Base-by-base conservation (phyloP, 2,113 vertebrate genomes). In the Ceuthmochares aereus region DNA sequence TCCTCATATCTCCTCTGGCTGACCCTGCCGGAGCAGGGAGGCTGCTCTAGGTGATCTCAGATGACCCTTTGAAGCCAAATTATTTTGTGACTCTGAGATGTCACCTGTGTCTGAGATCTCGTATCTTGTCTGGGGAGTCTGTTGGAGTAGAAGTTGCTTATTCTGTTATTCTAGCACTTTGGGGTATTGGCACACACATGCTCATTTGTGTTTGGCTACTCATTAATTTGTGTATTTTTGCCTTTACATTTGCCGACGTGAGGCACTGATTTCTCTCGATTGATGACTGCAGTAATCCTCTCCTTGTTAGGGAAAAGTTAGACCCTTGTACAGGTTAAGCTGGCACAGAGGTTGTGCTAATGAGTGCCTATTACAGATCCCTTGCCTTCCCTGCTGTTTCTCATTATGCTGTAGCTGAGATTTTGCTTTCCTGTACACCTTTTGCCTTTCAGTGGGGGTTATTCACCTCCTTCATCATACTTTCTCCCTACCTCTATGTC, bases 141-240 rank as follows among this genome's bases (percentile, higher is more conserved):
- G 0, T 3, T 11, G 66, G 30, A 14, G 19, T 3, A 5, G 26
- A 21, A 4, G 8, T 36, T 52, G 27, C 47, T 70, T 10, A 2
- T 43, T 34, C 56, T 36, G 36, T 40, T 34, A 2, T 9, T 51
- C 29, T 25, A 8, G 51, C 40, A 2, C 45, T 22, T 7, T 1
- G 5, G 47, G 45, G 1, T 42, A 2, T 1, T 4, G 18, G 10
- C 15, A 8, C 5, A 17, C 14, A 21, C 55, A 3, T 25, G 2
- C 3, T 22, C 1, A 0, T 27, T 37, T 16, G 26, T 23, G 51
- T 54, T 62, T 60, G 91, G 43, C 89, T 58, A 5, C 75, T 29
- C 20, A 49, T 9, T 22, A 47, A 6, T 19, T 47, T 8, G 0
- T 12, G 9, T 21, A 1, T 21, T 25, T 78, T 36, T 79, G 5